These are phyloP conservation scores for Pseudomyrmex flavicornis DNA, from an alignment of 1,140 invertebrate species.

Conservation along the genomic window DNA sequence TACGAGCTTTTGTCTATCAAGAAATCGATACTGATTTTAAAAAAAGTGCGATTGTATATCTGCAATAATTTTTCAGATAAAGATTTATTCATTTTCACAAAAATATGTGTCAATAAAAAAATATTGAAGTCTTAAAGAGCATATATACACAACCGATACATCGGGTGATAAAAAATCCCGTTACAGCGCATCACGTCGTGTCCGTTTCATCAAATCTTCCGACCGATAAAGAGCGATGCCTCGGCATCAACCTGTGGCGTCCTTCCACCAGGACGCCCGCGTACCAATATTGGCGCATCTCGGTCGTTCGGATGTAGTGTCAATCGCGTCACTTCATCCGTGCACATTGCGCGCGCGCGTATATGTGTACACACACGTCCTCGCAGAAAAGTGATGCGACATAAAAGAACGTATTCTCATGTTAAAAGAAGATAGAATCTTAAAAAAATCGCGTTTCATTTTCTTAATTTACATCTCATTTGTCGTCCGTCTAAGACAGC, in stretches of 20 bases:
- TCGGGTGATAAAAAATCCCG: constrained; percentile 51
- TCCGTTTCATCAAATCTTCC: constrained; percentile 61
- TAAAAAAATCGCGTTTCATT: background rate
- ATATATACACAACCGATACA: background rate
- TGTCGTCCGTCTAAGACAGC: constrained; percentile 24
- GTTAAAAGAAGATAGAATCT: background rate
- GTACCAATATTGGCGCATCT: constrained; percentile 72
- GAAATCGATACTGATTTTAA: background rate
- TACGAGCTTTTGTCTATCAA: background rate
- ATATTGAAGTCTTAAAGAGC: constrained; percentile 9
- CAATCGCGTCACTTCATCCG: constrained; percentile 68
- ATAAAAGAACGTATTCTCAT: background rate
- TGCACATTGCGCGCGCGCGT: constrained; percentile 48
- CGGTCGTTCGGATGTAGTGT: constrained; percentile 71
- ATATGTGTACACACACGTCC: background rate
- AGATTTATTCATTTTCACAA: constrained; percentile 13
- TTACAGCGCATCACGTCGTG: constrained; percentile 54
- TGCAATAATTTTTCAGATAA: background rate
- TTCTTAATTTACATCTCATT: constrained; percentile 31
- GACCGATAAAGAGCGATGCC: constrained; percentile 64
- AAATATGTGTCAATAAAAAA: constrained; percentile 6
- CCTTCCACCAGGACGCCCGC: constrained; percentile 66
- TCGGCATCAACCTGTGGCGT: constrained; percentile 73
- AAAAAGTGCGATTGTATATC: background rate
- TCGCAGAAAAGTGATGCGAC: background rate